Evolutionary conservation across 2,113 vertebrate species (phyloP), one percentile per base, ranked within the genome.

Genomic region (Periophthalmodon schlosseri): DNA sequence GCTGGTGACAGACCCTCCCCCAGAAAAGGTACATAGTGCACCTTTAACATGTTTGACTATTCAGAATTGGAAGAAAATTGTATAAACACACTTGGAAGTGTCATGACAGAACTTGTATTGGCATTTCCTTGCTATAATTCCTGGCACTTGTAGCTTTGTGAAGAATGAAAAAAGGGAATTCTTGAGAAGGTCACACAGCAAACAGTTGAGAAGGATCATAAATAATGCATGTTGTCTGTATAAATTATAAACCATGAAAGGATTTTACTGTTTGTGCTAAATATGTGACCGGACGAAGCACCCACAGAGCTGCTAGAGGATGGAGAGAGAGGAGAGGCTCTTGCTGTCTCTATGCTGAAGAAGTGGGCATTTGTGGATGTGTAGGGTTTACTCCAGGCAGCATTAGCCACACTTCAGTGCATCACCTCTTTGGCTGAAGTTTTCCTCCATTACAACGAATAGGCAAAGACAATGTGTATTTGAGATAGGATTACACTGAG

Each of bases 181-280:
- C 73, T 78, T 49, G 70, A 86, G 74, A 88, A 88, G 87, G 88
- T 91, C 90, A 90, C 79, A 77, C 77, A 60, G 80, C 82, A 88
- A 90, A 92, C 80, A 83, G 76, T 90, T 91, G 69, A 88, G 76
- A 89, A 88, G 89, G 85, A 60, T 65, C 70, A 86, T 92, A 70
- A 85, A 91, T 91, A 85, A 90, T 92, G 82, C 68, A 91, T 86
- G 76, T 70, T 70, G 87, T 90, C 86, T 79, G 84, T 86, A 91
- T 91, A 84, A 92, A 92, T 92, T 90, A 93, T 93, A 80, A 80
- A 92, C 80, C 86, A 84, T 90, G 86, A 90, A 90, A 93, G 86
- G 87, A 81, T 91, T 90, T 86, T 66, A 83, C 86, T 85, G 87
- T 93, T 85, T 91, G 84, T 24, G 63, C 85, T 86, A 85, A 91